These are phyloP conservation scores for Hyposoter dolosus DNA, from an alignment of 2,888 invertebrate species.

Conservation along the genomic window DNA sequence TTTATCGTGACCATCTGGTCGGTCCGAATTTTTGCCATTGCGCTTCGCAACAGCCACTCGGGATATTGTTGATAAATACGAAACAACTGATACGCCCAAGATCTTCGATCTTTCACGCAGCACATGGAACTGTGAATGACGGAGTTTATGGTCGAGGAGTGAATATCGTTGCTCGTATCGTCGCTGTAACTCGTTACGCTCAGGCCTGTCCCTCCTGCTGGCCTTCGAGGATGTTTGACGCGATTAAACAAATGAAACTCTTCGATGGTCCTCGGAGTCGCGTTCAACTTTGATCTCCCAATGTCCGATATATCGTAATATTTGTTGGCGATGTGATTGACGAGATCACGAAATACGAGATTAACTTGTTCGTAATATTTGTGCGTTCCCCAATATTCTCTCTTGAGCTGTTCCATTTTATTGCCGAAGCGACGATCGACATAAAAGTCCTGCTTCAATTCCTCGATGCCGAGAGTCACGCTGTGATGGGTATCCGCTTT, in stretches of 20 bases:
- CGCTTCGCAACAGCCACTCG: slow-evolving; percentile 87
- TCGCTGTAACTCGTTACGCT: slow-evolving; percentile 78
- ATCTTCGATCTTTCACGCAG: slow-evolving; percentile 87
- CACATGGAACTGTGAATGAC: slow-evolving; percentile 89
- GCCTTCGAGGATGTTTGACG: slow-evolving; percentile 80
- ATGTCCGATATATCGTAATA: slow-evolving; percentile 82
- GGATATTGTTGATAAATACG: slow-evolving; percentile 90
- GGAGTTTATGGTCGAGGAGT: slow-evolving; percentile 86
- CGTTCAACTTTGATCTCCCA: slow-evolving; percentile 74
- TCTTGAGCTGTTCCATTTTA: slow-evolving; percentile 82
- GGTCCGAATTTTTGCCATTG: slow-evolving; percentile 87
- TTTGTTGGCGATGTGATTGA: slow-evolving; percentile 80
- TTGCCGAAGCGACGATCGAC: slow-evolving; percentile 85
- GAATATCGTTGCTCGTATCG: slow-evolving; percentile 86
- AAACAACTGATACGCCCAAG: slow-evolving; percentile 89
- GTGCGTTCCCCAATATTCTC: slow-evolving; percentile 72
- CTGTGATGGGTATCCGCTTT: slow-evolving; percentile 87
- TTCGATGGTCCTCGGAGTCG: slow-evolving; percentile 78
- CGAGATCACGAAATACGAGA: slow-evolving; percentile 79
- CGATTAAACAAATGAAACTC: slow-evolving; percentile 80
- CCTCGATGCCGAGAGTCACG: slow-evolving; percentile 87
- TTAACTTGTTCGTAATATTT: slow-evolving; percentile 78
- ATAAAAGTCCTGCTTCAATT: slow-evolving; percentile 87
- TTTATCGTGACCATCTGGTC: slow-evolving; percentile 88
- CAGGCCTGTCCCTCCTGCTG: slow-evolving; percentile 64